Evolutionary conservation across 2,888 invertebrate species (phyloP).

Genomic region (Adineta ricciae): DNA sequence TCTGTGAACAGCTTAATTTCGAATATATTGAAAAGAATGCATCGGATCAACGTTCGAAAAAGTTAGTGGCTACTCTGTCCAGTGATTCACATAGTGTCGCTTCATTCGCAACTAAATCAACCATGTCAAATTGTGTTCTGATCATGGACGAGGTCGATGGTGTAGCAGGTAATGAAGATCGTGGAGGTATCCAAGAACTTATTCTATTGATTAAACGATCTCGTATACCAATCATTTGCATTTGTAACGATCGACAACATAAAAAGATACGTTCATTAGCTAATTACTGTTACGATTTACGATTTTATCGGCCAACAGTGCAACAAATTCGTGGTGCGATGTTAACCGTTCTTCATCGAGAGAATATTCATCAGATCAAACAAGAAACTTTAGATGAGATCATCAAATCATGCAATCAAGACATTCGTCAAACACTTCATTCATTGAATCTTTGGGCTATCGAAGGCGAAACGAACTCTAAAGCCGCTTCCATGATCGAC

Average conservation of each 20-base stretch:
- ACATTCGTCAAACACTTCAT: constrained; percentile 69
- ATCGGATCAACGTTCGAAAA: constrained; percentile 85
- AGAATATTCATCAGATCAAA: constrained; percentile 64
- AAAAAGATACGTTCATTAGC: constrained; percentile 81
- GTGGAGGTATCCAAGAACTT: constrained; percentile 79
- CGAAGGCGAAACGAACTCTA: background rate
- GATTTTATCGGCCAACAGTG: constrained; percentile 69
- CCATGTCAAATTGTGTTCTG: constrained; percentile 49
- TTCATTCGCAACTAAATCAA: constrained; percentile 22
- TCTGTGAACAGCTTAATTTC: constrained; percentile 64
- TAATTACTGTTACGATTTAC: constrained; percentile 83
- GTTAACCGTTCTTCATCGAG: constrained; percentile 80
- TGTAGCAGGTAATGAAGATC: constrained; percentile 96
- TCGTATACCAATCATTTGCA: constrained; percentile 56
- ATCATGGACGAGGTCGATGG: constrained; percentile 99
- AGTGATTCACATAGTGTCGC: constrained; percentile 16
- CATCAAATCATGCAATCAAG: constrained; percentile 75
- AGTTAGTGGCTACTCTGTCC: constrained; percentile 56
- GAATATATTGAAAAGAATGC: constrained; percentile 90
- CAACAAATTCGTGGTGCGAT: constrained; percentile 85
- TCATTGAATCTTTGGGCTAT: constrained; percentile 29
- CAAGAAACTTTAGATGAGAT: constrained; percentile 69
- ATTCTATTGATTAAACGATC: constrained; percentile 73
- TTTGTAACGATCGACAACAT: constrained; percentile 86
- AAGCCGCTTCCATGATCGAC: constrained; percentile 44